Conservation (phyloP, 1,140 invertebrate genomes). For the Phenacoccus solenopsis region DNA sequence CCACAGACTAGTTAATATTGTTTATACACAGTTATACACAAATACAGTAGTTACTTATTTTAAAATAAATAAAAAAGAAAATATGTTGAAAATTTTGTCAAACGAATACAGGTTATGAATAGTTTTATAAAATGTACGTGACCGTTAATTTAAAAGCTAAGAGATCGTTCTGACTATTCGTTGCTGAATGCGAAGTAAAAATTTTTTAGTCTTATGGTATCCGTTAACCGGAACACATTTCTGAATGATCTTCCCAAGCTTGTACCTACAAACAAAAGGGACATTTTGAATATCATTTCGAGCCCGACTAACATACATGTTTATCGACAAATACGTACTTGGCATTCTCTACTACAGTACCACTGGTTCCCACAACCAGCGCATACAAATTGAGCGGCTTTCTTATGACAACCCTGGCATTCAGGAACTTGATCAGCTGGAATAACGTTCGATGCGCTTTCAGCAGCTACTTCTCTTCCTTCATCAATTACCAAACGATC, state of each 20-base stretch:
- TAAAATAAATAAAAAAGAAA: not conserved
- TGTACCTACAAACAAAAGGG: constrained; percentile 45
- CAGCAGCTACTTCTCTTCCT: constrained; percentile 37
- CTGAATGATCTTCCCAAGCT: constrained; percentile 74
- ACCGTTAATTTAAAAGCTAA: not conserved
- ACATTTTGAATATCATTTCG: not conserved
- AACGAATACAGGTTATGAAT: not conserved
- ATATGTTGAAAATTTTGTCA: not conserved
- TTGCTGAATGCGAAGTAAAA: constrained; percentile 7
- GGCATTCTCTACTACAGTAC: constrained; percentile 79
- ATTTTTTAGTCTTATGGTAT: not conserved
- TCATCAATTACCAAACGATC: constrained; percentile 51
- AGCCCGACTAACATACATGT: too few species aligned
- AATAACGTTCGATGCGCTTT: constrained; percentile 30
- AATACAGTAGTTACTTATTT: too few species aligned
- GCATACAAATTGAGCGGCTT: constrained; percentile 69
- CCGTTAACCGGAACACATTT: constrained; percentile 55
- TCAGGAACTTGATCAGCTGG: constrained; percentile 37
- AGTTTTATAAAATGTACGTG: not conserved
- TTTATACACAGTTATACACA: not conserved
- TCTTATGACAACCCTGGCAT: constrained; percentile 67
- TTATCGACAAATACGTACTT: constrained; percentile 43
- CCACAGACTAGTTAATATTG: not conserved
- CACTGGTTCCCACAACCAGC: constrained; percentile 76
- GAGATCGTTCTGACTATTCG: constrained; percentile 16